These are phyloP conservation scores for Psittacus erithacus DNA, from an alignment of 2,113 vertebrate genomes.

Conservation along the genomic window DNA sequence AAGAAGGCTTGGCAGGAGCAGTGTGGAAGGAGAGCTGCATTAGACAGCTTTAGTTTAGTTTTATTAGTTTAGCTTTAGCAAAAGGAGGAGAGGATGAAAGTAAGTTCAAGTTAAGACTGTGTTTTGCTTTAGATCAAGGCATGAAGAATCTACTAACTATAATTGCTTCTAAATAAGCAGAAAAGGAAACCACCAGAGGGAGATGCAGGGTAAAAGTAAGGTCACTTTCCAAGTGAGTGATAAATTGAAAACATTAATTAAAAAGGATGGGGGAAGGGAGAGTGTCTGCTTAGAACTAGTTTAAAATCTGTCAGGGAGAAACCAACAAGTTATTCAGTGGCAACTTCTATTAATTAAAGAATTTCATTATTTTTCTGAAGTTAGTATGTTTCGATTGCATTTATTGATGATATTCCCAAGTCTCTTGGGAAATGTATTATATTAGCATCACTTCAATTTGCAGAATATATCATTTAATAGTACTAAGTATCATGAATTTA, in stretches of 20 bases:
- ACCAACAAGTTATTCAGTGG: not conserved
- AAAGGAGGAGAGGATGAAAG: not conserved
- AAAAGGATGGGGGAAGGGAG: not conserved
- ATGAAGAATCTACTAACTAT: not conserved
- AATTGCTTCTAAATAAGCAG: not conserved
- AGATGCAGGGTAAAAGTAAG: slow-evolving; percentile 51
- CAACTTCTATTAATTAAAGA: not conserved
- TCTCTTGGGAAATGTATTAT: not conserved
- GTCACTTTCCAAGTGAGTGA: not conserved
- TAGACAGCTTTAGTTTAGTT: not conserved
- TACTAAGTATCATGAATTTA: not conserved
- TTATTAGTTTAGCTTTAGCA: not conserved
- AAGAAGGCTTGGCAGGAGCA: accelerated
- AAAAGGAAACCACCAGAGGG: slow-evolving; percentile 53
- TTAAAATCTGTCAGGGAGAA: not conserved
- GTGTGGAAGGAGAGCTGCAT: not conserved
- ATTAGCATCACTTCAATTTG: not conserved
- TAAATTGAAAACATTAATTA: slow-evolving; percentile 1
- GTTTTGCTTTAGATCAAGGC: not conserved
- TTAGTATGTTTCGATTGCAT: not conserved
- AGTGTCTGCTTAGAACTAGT: not conserved
- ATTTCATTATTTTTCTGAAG: not conserved
- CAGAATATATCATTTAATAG: not conserved
- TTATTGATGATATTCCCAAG: not conserved
- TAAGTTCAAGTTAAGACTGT: not conserved